Evolutionary conservation across 2,113 vertebrate genomes (phyloP).

Genomic region (Phodopus roborovskii): DNA sequence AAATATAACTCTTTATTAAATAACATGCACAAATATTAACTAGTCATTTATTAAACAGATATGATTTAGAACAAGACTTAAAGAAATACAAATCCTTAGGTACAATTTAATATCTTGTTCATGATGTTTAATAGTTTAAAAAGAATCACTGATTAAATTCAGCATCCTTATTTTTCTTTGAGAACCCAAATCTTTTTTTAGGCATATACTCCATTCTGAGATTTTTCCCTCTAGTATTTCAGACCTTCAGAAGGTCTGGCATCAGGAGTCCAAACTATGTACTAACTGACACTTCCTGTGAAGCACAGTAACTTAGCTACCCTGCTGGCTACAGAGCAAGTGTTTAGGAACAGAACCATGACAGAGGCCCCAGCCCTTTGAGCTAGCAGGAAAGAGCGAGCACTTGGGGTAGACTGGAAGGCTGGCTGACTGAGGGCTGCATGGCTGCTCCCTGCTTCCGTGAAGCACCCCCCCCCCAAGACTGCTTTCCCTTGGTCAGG

Average conservation of each 20-base stretch:
- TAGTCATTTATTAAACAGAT: conserved; percentile 83
- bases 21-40: conserved; percentile 85
- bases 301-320: conserved; percentile 43
- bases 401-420: conserved; percentile 3
- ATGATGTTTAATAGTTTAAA: conserved; percentile 75
- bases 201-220: conserved; percentile 51
- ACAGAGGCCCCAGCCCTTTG: conserved; percentile 35
- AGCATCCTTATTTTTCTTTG: conserved; percentile 65
- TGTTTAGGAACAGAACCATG: conserved; percentile 30
- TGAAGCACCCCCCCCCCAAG: not conserved
- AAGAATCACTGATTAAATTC: conserved; percentile 75
- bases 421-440: not conserved
- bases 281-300: conserved; percentile 8
- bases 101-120: conserved; percentile 82
- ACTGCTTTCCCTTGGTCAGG: conserved; percentile 36
- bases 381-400: conserved; percentile 27
- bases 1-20: conserved; percentile 86
- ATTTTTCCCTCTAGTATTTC: conserved; percentile 43
- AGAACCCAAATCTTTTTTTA: conserved; percentile 66
- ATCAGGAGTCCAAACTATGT: conserved; percentile 63
- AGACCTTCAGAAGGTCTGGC: conserved; percentile 59
- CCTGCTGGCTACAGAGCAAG: conserved; percentile 29
- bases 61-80: conserved; percentile 81
- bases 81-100: conserved; percentile 81
- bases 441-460: not conserved